phyloP scores from a whole-genome alignment of 2,113 vertebrate species.

The Atrichornis clamosus region DNA sequence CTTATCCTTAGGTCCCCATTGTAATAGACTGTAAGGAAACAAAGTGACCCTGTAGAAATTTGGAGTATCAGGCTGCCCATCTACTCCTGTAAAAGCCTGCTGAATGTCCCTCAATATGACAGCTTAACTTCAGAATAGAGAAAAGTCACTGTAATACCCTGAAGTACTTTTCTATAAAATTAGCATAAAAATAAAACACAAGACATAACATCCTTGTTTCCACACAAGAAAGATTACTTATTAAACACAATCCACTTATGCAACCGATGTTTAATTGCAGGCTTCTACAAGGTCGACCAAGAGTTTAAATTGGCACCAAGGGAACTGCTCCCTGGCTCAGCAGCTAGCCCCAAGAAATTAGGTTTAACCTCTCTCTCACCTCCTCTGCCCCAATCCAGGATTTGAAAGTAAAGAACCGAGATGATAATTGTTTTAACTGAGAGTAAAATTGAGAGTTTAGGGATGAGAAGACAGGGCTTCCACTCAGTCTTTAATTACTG shows the following conservation, averaged over 20 bases:
- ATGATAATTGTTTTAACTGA: not conserved
- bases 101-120: rapidly evolving
- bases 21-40: not conserved
- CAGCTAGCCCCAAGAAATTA: not conserved
- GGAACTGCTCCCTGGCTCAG: not conserved
- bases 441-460: not conserved
- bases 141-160: not conserved
- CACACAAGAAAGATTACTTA: not conserved
- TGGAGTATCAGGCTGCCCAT: not conserved
- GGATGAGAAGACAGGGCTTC: not conserved
- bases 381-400: not conserved
- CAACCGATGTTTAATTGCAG: not conserved
- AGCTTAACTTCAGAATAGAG: not conserved
- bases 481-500: not conserved
- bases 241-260: not conserved
- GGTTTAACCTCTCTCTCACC: not conserved
- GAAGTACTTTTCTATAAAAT: not conserved
- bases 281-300: not conserved
- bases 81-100: not conserved
- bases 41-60: not conserved
- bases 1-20: not conserved
- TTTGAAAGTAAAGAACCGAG: not conserved
- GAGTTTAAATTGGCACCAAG: not conserved
- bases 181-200: not conserved
- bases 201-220: not conserved